Percentiles rank a stretch among this genome's conserved stretches.
These are phyloP conservation scores for Drosophila fulvimacula DNA, from an alignment of 2,888 invertebrate genomes.

Conservation along the genomic window DNA sequence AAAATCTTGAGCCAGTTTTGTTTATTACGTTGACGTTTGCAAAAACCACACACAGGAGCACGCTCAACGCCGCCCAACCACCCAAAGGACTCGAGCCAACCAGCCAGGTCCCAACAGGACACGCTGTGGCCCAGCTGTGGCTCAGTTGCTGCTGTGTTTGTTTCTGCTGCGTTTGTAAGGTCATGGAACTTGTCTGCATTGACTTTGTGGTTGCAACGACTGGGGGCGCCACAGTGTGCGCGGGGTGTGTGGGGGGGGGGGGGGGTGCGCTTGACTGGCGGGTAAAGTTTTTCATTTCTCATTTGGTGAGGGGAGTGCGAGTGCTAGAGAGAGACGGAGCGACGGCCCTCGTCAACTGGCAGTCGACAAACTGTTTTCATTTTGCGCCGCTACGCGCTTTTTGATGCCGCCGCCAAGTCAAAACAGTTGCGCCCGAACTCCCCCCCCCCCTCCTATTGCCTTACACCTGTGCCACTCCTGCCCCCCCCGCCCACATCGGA, in stretches of 20 bases:
- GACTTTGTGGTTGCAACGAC: conserved; percentile 54
- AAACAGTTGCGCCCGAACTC: conserved; percentile 53
- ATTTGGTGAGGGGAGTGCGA: conserved; percentile 33
- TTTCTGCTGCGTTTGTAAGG: conserved; percentile 81
- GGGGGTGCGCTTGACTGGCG: conserved; percentile 46
- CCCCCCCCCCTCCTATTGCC: neutral
- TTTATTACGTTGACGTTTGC: conserved; percentile 70
- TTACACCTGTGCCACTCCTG: neutral
- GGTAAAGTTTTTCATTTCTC: conserved; percentile 70
- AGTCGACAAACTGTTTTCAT: conserved; percentile 77
- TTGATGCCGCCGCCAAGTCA: conserved; percentile 73
- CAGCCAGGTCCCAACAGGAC: conserved; percentile 35
- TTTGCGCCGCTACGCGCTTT: conserved; percentile 80
- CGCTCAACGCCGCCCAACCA: neutral
- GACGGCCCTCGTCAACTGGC: conserved; percentile 15
- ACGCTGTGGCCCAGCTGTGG: conserved; percentile 31
- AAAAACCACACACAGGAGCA: conserved; percentile 32
- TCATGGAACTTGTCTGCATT: conserved; percentile 83
- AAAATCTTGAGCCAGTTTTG: conserved; percentile 76
- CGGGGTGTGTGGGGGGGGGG: conserved; percentile 5
- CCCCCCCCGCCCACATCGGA: neutral
- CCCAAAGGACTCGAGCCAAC: neutral
- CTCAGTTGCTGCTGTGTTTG: conserved; percentile 51
- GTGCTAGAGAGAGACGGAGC: neutral
- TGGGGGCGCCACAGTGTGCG: neutral